These are phyloP conservation scores for Eupristina koningsbergeri DNA, from an alignment of 1,140 invertebrate genomes.

Conservation along the genomic window DNA sequence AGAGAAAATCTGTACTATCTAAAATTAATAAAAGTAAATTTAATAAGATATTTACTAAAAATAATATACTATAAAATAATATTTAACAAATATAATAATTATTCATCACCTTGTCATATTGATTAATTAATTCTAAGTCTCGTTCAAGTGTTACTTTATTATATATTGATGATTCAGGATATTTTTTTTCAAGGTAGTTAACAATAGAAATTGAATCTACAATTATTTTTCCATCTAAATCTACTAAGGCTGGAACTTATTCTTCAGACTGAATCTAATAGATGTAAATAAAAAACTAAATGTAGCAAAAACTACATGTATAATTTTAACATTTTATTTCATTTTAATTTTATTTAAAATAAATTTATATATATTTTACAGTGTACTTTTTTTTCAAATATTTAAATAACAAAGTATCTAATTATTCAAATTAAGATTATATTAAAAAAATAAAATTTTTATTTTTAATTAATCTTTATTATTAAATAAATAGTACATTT, in stretches of 20 bases:
- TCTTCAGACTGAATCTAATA: constrained; percentile 75
- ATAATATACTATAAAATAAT: neutral
- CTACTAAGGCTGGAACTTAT: constrained; percentile 75
- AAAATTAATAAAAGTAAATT: constrained; percentile 17
- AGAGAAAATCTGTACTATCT: constrained; percentile 59
- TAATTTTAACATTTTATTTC: neutral
- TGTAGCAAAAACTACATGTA: constrained; percentile 10
- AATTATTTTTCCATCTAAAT: constrained; percentile 69
- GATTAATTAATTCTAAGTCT: constrained; percentile 73
- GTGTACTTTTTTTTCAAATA: too few species aligned
- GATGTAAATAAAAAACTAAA: constrained; percentile 25
- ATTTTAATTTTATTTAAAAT: constrained; percentile 14
- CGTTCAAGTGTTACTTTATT: constrained; percentile 69
- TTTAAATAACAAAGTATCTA: too few species aligned
- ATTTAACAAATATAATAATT: neutral
- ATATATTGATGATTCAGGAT: constrained; percentile 70
- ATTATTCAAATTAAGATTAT: too few species aligned
- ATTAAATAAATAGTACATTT: too few species aligned
- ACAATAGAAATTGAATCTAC: constrained; percentile 73
- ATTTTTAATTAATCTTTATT: too few species aligned
- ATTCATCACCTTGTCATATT: constrained; percentile 64
- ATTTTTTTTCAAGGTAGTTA: constrained; percentile 76
- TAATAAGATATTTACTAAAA: neutral
- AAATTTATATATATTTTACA: too few species aligned
- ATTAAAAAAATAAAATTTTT: too few species aligned